Conservation (phyloP, 2,113 vertebrate genomes). For the Gambusia affinis region DNA sequence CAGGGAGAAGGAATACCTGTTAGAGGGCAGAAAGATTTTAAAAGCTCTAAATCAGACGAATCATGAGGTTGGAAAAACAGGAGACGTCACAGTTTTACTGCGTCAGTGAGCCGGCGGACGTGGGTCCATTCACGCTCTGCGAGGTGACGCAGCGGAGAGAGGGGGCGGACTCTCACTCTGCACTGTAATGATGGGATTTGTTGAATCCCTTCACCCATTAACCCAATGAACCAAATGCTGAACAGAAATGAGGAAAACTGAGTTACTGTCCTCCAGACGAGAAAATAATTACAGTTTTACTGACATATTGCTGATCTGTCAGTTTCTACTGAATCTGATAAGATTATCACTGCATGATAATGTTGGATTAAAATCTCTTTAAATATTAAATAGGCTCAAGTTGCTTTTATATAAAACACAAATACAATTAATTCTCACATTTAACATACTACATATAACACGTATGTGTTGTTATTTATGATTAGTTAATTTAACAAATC, state of each 20-base stretch:
- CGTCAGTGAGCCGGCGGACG: slow-evolving; percentile 57
- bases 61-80: not conserved
- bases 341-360: no score
- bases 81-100: slow-evolving; percentile 26
- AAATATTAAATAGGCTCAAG: not conserved
- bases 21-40: not conserved
- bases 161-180: not conserved
- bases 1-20: not conserved
- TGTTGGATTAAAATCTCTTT: not conserved
- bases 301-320: not conserved
- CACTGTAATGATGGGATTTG: slow-evolving; percentile 21
- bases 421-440: not conserved
- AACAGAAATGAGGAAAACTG: not conserved
- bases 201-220: slow-evolving; percentile 34
- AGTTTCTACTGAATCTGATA: not conserved
- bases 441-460: not conserved
- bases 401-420: not conserved
- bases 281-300: not conserved
- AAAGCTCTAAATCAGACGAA: slow-evolving; percentile 19
- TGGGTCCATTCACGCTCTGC: slow-evolving; percentile 10
- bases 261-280: not conserved
- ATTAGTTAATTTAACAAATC: no score
- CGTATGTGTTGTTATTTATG: no score
- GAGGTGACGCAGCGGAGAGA: slow-evolving; percentile 24
- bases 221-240: not conserved